Evolutionary conservation across 2,113 vertebrate genomes (phyloP).

Genomic region (Phycodurus eques): DNA sequence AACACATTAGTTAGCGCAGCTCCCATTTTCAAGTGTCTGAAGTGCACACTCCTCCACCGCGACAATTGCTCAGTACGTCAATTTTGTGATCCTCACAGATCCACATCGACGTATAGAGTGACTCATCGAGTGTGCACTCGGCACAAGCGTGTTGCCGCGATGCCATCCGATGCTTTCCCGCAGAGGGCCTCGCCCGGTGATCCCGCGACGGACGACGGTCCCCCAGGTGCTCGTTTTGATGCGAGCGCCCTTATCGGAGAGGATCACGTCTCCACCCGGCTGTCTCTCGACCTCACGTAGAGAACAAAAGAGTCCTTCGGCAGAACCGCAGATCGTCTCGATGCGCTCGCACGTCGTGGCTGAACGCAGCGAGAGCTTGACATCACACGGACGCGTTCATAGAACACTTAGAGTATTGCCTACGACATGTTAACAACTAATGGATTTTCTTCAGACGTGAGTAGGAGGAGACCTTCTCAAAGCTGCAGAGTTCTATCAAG

Average conservation of each 20-base stretch:
- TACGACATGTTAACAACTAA: neutral
- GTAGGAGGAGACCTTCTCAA: neutral
- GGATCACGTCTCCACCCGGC: slow-evolving; percentile 59
- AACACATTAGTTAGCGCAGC: too few relatives aligned
- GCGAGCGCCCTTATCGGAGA: slow-evolving; percentile 67
- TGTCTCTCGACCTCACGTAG: slow-evolving; percentile 63
- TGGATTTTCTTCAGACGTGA: neutral
- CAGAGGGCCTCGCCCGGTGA: slow-evolving; percentile 58
- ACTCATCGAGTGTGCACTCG: neutral
- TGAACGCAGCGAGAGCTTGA: neutral
- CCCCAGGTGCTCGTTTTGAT: slow-evolving; percentile 65
- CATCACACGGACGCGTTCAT: neutral
- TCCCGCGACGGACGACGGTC: slow-evolving; percentile 49
- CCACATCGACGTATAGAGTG: slow-evolving; percentile 5
- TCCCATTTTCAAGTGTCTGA: neutral
- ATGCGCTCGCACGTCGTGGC: neutral
- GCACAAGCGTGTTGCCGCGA: neutral
- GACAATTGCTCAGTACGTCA: neutral
- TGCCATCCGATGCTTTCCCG: slow-evolving; percentile 45
- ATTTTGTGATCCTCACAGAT: neutral
- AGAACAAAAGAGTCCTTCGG: slow-evolving; percentile 70
- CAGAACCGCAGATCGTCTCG: slow-evolving; percentile 41
- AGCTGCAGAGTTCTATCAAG: too few relatives aligned
- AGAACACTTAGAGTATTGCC: neutral
- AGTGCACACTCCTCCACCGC: neutral